A percentile compares a stretch with the other conserved stretches of the same genome.
These are phyloP conservation scores for Charina bottae DNA, from an alignment of 2,113 vertebrate species.

Conservation along the genomic window DNA sequence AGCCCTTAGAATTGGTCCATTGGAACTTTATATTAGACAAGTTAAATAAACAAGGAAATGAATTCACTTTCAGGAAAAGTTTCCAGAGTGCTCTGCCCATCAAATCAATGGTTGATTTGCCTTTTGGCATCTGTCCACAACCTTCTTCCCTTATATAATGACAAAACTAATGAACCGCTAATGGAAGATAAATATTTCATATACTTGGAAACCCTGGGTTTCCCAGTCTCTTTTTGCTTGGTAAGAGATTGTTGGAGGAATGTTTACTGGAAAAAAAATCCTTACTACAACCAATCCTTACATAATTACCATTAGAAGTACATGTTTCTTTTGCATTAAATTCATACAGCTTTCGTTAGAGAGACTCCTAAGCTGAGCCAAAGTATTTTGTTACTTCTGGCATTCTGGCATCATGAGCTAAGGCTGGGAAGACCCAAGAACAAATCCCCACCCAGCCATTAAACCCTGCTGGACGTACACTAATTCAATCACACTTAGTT, in stretches of 20 bases:
- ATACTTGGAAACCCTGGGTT: background rate
- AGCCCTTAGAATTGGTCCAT: background rate
- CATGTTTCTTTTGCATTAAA: background rate
- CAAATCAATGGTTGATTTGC: background rate
- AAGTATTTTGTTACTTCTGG: background rate
- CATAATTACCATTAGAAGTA: background rate
- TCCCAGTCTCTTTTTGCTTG: background rate
- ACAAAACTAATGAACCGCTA: slow-evolving; percentile 14
- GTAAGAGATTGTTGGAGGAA: background rate
- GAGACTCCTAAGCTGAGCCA: background rate
- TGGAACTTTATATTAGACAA: background rate
- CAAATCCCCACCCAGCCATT: background rate
- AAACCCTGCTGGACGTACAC: background rate
- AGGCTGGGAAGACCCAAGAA: background rate
- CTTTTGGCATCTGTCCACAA: background rate
- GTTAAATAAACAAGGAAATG: background rate
- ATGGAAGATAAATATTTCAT: slow-evolving; percentile 7
- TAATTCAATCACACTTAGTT: background rate
- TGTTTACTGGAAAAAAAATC: background rate
- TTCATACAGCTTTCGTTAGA: background rate
- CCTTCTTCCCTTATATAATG: background rate
- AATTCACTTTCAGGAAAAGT: background rate
- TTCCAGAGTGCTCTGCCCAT: slow-evolving; percentile 4
- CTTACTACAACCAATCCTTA: background rate
- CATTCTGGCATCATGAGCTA: background rate